Percentiles rank a stretch among this genome's conserved stretches.
phyloP scores from a whole-genome alignment of 2,888 invertebrate genomes.

The Dorcus parallelipipedus region DNA sequence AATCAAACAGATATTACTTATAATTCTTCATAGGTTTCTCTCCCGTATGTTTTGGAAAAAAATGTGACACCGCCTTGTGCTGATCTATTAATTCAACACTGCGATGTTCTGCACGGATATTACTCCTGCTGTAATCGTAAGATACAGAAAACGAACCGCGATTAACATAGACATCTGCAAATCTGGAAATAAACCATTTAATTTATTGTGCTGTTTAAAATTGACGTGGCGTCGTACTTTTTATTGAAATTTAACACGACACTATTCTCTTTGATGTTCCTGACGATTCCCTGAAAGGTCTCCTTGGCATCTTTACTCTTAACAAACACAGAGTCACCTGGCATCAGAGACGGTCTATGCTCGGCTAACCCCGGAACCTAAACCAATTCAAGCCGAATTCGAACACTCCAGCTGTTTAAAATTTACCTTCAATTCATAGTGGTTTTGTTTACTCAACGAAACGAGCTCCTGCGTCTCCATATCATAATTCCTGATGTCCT shows the following conservation, averaged over 20 bases:
- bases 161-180: slow-evolving; percentile 18
- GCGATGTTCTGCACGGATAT: slow-evolving; percentile 9
- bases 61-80: slow-evolving; percentile 27
- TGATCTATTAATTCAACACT: slow-evolving; percentile 26
- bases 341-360: slow-evolving; percentile 40
- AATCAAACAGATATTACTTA: background rate
- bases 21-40: slow-evolving; percentile 2
- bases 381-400: background rate
- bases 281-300: slow-evolving; percentile 38
- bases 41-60: slow-evolving; percentile 29
- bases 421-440: slow-evolving; percentile 23
- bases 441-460: slow-evolving; percentile 4
- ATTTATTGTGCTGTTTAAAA: no score
- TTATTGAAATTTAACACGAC: slow-evolving; percentile 34
- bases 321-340: slow-evolving; percentile 36
- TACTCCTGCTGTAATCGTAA: slow-evolving; percentile 34
- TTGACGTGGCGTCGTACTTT: slow-evolving; percentile 20
- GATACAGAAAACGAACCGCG: slow-evolving; percentile 33
- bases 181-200: slow-evolving; percentile 16
- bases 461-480: slow-evolving; percentile 25
- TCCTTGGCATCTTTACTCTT: slow-evolving; percentile 19
- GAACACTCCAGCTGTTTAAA: background rate
- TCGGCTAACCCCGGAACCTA: slow-evolving; percentile 44
- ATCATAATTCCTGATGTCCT: slow-evolving; percentile 38
- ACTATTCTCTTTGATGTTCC: slow-evolving; percentile 27